phyloP scores from a whole-genome alignment of 37 sponge, comb jelly and placozoan species.

The Theonella swinhoei region DNA sequence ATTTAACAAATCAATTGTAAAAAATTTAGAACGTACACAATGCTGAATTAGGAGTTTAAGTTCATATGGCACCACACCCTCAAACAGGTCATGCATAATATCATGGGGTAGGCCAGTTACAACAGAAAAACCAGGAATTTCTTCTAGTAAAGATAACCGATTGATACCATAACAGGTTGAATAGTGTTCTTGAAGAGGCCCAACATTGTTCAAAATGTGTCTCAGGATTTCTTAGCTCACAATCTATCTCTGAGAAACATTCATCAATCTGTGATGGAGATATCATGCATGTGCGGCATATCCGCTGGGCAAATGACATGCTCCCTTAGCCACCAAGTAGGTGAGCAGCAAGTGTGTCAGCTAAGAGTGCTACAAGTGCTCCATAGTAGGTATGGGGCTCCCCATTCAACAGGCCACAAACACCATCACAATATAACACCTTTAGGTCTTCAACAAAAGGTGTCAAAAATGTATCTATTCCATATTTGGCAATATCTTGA shows the following conservation, averaged over 20 bases:
- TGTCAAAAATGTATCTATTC: conserved; percentile 28
- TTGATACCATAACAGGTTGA: too few species aligned
- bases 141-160: conserved; percentile 18
- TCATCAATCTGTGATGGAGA: conserved; percentile 3
- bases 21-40: conserved; percentile 29
- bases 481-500: conserved; percentile 41
- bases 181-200: conserved; percentile 18
- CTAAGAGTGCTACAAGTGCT: conserved; percentile 49
- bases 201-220: conserved; percentile 30
- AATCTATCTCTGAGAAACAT: conserved; percentile 6
- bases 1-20: conserved; percentile 17
- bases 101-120: conserved; percentile 30
- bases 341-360: conserved; percentile 58
- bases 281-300: conserved; percentile 11
- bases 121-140: conserved; percentile 49
- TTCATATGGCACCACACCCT: conserved; percentile 48
- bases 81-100: conserved; percentile 53
- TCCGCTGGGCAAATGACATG: background rate
- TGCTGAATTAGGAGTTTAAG: conserved; percentile 19
- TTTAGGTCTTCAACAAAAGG: too few species aligned
- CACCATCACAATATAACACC: too few species aligned
- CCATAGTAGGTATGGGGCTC: conserved; percentile 54
- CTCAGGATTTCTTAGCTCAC: conserved; percentile 21
- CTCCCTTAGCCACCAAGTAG: conserved; percentile 44
- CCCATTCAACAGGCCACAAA: too few species aligned